Base-by-base conservation (phyloP, 2,888 invertebrate species). In the Zygogramma bicolorata region DNA sequence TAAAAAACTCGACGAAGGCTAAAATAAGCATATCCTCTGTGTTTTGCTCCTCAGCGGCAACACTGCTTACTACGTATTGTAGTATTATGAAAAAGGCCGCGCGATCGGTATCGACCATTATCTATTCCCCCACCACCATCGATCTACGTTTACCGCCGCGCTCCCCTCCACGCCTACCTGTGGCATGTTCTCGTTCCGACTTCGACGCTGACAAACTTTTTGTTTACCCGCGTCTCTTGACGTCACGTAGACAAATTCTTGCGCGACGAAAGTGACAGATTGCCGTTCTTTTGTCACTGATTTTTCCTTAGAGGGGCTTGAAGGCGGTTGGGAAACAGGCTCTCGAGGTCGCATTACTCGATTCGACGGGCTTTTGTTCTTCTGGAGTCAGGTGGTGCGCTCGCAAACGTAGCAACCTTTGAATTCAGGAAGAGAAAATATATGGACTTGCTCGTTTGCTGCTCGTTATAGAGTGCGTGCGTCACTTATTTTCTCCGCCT, bases 251-350 rank as follows among this genome's bases (percentile, higher is more conserved):
- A 53, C 53, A n/a, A 1, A 25, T 25, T 10, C 53, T 25, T 53
- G 27, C 53, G 53, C n/a, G 27, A 53, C n/a, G 27, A 25, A 22
- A 53, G 53, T 53, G 53, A 53, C 53, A 53, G 53, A 53, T 53
- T n/a, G 42, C 13, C 15, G 20, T 53, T 27, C 27, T 25, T 53
- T 53, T 27, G 53, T 53, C 53, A n/a, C 27, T 22, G 53, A 27
- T 27, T 53, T 53, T 53, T 53, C 15, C 27, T 53, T 53, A 22
- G 5, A 13, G 53, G 2, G n/a, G 53, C 46, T 25, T 7, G 27
- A 27, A n/a, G 53, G 53, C 8, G 53, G 25, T 53, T 25, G 27
- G n/a, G 25, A 0, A 5, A 10, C 25, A 53, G n/a, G 53, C 20
- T 7, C n/a, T 46, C 15, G 46, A 18, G 46, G 27, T 25, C 13